Evolutionary conservation across 2,888 invertebrate species (phyloP).

Genomic region (Agrotis puta): DNA sequence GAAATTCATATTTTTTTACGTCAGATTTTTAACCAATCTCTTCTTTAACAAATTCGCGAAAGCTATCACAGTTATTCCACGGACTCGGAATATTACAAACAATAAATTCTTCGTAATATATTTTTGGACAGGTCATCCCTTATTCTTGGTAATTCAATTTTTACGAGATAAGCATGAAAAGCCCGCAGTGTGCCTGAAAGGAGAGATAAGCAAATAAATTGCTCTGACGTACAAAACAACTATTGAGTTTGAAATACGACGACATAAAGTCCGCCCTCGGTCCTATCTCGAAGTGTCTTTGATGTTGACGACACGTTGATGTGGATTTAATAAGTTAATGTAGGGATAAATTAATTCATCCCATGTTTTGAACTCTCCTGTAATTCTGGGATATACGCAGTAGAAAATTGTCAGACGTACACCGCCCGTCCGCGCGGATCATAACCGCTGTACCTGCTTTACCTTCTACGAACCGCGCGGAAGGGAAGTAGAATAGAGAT

Average conservation of each 20-base stretch:
- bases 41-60: constrained; percentile 14
- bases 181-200: constrained; percentile 40
- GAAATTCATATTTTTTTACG: constrained; percentile 13
- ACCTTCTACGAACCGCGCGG: too few species aligned
- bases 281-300: constrained; percentile 26
- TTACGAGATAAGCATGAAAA: constrained; percentile 31
- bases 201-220: constrained; percentile 46
- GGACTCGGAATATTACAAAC: constrained; percentile 31
- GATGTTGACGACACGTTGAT: constrained; percentile 18
- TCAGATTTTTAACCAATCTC: constrained; percentile 30
- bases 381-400: too few species aligned
- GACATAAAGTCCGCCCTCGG: constrained; percentile 14
- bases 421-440: too few species aligned
- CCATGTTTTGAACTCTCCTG: not conserved
- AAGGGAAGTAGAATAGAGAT: too few species aligned
- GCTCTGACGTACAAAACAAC: constrained; percentile 35
- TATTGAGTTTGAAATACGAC: constrained; percentile 50
- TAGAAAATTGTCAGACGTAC: too few species aligned
- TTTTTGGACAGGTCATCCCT: constrained; percentile 42
- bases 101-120: constrained; percentile 32
- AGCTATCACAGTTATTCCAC: constrained; percentile 33
- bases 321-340: not conserved
- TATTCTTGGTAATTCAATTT: constrained; percentile 41
- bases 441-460: too few species aligned
- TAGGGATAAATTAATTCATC: constrained; percentile 1